Evolutionary conservation across 2,888 invertebrate species (phyloP), one percentile per base, ranked within the genome.

Genomic region (Flexamia atlantica): DNA sequence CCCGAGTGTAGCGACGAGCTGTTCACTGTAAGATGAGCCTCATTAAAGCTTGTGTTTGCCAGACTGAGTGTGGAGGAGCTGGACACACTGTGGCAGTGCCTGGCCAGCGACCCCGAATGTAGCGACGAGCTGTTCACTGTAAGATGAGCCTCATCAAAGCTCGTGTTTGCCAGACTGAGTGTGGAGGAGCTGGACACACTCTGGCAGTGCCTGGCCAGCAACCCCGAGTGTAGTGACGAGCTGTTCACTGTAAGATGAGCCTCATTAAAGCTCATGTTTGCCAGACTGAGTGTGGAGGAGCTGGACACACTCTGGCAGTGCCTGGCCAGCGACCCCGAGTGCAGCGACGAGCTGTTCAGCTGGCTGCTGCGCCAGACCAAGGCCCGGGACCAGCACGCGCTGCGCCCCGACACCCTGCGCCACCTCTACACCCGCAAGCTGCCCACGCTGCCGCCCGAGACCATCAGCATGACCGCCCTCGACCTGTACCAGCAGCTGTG

Each of bases 341-440:
- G 97, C 88, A 95, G 96, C 0, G 98, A 98, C 90, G 98, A 98
- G 88, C 93, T 98, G 30, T 97, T 98, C 90, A 97, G 96, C 84
- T 98, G 98, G 98, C 91, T 98, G 76, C 93, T 98, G 57, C 95
- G 96, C 10, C 98, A 98, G 90, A 96, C 97, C 0, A 97, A 97
- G 90, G 96, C 96, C 23, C 91, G 92, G 96, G 97, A 98, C 86
- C 95, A 97, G 87, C 98, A 98, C 90, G 98, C 98, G 0, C 91
- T 98, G 1, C 96, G 96, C 2, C 92, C 96, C 83, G 97, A 97
- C 88, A 96, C 97, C 0, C 91, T 98, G 81, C 94, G 97, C 88
- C 96, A 97, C 88, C 92, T 98, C 32, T 97, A 98, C 89, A 92
- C 96, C 80, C 95, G 96, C 89, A 98, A 98, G 91, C 93, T 98